phyloP scores from a whole-genome alignment of 2,888 invertebrate species.

The Deroplatys truncata region DNA sequence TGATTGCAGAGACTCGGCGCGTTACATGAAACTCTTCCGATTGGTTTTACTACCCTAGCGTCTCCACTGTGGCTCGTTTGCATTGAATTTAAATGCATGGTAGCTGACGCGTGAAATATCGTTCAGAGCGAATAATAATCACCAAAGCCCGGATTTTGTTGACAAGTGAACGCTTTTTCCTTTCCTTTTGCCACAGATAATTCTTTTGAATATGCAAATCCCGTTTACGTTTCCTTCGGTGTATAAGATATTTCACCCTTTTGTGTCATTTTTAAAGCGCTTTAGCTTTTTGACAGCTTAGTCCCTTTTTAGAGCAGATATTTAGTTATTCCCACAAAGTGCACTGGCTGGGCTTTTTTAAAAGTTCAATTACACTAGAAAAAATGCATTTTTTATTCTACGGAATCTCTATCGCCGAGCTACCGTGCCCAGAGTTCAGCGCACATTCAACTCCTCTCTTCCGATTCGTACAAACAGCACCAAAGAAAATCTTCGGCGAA shows the following conservation, averaged over 20 bases:
- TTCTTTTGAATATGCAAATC: background rate
- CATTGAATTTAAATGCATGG: background rate
- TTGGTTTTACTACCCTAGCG: background rate
- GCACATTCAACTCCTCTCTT: no score
- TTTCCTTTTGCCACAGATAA: background rate
- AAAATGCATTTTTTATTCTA: no score
- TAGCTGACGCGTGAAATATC: background rate
- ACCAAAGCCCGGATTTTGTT: background rate
- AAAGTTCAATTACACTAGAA: no score
- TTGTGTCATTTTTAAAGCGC: background rate
- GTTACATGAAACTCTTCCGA: background rate
- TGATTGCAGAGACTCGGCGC: background rate
- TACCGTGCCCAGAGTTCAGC: no score
- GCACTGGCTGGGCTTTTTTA: no score
- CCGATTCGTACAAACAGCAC: no score
- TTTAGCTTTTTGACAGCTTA: no score
- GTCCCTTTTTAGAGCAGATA: background rate
- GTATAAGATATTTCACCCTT: background rate
- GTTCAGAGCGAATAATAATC: background rate
- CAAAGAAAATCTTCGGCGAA: no score
- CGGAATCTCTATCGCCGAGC: no score
- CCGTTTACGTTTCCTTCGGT: background rate
- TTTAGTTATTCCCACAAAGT: background rate
- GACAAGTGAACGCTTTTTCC: background rate
- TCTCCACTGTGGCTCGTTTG: background rate